Percentiles rank a stretch among this genome's conserved stretches.
These are phyloP conservation scores for Heliconius charithonia DNA, from an alignment of 2,888 invertebrate genomes.

Conservation along the genomic window DNA sequence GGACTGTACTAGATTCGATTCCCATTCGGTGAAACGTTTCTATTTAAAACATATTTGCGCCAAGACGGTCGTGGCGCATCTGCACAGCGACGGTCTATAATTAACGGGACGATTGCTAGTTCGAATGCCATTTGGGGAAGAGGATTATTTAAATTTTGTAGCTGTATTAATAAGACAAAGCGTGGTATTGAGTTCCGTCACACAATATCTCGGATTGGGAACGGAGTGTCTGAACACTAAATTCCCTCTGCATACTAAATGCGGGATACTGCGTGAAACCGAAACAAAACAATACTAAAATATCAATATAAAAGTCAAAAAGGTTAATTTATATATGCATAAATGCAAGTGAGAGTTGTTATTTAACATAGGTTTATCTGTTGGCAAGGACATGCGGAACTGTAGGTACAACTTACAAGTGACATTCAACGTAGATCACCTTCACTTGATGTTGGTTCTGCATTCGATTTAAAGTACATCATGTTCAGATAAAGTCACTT, in stretches of 20 bases:
- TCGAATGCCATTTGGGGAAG: not conserved
- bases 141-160: not conserved
- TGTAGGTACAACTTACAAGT: slow-evolving; percentile 61
- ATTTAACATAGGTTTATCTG: slow-evolving; percentile 28
- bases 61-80: not conserved
- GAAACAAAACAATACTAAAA: not conserved
- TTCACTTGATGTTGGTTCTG: slow-evolving; percentile 51
- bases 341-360: slow-evolving; percentile 12
- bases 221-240: no score
- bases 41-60: not conserved
- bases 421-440: slow-evolving; percentile 66
- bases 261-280: no score
- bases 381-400: slow-evolving; percentile 67
- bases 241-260: no score
- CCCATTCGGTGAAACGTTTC: not conserved
- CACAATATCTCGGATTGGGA: no score
- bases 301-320: not conserved
- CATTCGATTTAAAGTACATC: slow-evolving; percentile 13
- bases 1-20: not conserved
- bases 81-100: not conserved
- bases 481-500: slow-evolving; percentile 31
- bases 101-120: not conserved
- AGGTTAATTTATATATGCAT: not conserved
- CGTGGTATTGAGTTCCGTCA: no score
- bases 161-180: not conserved